Conservation (phyloP, 2,113 vertebrate species). For the Corapipo altera region DNA sequence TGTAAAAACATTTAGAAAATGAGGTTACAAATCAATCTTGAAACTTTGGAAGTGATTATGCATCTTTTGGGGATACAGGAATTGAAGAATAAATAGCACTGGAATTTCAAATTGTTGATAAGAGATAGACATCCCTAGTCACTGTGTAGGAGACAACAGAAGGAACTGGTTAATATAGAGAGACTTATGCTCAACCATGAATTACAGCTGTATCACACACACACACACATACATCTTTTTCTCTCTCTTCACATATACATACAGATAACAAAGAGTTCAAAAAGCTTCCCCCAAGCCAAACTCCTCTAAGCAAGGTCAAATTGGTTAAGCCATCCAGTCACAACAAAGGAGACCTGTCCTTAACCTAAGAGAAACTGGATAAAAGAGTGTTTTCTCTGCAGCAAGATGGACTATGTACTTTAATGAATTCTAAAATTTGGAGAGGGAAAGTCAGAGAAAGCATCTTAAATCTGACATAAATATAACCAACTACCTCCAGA, state of each 20-base stretch:
- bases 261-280: not conserved
- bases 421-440: not conserved
- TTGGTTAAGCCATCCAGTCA: not conserved
- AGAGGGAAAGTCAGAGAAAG: not conserved
- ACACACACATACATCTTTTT: too few relatives aligned
- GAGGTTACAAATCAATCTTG: accelerated
- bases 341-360: not conserved
- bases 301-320: not conserved
- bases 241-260: not conserved
- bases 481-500: not conserved
- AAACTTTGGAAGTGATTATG: not conserved
- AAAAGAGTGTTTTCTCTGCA: not conserved
- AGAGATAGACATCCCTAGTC: not conserved
- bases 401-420: not conserved
- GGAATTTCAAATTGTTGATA: not conserved
- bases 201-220: not conserved
- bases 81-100: not conserved
- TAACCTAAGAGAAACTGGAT: not conserved
- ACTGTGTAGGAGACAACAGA: not conserved
- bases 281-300: not conserved
- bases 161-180: not conserved
- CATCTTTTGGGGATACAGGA: not conserved
- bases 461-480: not conserved
- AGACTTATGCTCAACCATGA: not conserved
- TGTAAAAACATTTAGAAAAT: not conserved